phyloP scores from a whole-genome alignment of 1,140 invertebrate genomes.

The Sinella curviseta region DNA sequence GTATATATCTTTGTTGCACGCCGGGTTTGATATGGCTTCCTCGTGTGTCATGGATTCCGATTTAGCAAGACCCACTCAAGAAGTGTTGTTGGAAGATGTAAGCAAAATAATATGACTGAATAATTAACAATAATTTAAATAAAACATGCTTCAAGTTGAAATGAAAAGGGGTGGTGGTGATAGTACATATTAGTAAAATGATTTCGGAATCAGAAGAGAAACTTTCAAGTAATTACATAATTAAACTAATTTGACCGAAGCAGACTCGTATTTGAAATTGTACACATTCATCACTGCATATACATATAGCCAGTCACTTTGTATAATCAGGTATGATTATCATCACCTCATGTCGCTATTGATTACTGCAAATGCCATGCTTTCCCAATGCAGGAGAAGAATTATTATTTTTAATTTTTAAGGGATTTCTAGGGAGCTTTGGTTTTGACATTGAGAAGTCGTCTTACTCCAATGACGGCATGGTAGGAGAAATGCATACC shows the following conservation, averaged over 20 bases:
- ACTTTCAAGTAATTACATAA: no score
- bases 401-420: neutral
- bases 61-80: neutral
- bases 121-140: neutral
- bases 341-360: neutral
- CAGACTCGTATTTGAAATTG: no score
- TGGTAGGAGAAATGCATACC: no score
- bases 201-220: neutral
- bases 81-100: constrained; percentile 17
- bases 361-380: neutral
- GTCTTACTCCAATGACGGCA: no score
- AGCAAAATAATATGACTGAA: neutral
- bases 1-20: neutral
- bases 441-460: neutral
- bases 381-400: neutral
- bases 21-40: neutral
- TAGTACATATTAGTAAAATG: neutral
- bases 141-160: neutral
- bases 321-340: neutral
- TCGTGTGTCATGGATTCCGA: constrained; percentile 22
- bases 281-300: no score
- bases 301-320: no score
- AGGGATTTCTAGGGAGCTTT: neutral
- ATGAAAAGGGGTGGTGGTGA: neutral
- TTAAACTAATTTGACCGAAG: no score